Evolutionary conservation across 2,113 vertebrate species (phyloP), one percentile per base, ranked within the genome.

Genomic region (Notothenia rossii): DNA sequence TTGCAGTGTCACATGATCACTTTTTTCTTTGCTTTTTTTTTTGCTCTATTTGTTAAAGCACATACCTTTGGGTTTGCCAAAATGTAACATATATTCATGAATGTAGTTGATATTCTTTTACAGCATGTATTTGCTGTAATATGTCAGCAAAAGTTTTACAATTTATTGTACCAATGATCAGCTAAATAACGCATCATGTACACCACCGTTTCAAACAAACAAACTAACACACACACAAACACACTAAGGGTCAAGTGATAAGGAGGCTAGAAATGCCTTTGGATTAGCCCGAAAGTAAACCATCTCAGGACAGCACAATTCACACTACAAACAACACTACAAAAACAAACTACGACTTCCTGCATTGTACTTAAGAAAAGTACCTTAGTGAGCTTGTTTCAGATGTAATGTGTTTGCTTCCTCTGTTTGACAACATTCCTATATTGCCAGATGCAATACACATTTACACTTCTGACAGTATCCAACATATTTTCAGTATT

Each of bases 1-100:
- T 93, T 93, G 94, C 91, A 91, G 93, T 95, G 89, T 90, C 79
- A 90, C 76, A 72, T 79, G 36, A 91, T 91, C 94, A 92, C 88
- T 93, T 90, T 94, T 91, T 91, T 86, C 89, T 93, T 87, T 6
- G 1, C 7, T 40, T 7, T 1, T 64, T 92, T 92, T 79, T 91
- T 93, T 94, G 94, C 90, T 95, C 89, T 68, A 13, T 72, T 80
- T 49, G 61, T 83, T 43, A 10, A 79, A 81, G 66, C 62, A 67
- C 56, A 66, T 71, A 79, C 84, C 9, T 79, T 83, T 61, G 46
- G 68, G 86, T 90, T 90, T 90, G 73, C 83, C 87, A 90, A 92
- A 91, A 81, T 89, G 71, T 84, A 73, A 89, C 75, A 79, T 60
- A 81, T 83, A 72, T 85, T 82, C 70, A 91, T 92, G 93, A 95